These are phyloP conservation scores for Pavo muticus DNA, from an alignment of 2,113 vertebrate genomes.

Conservation along the genomic window DNA sequence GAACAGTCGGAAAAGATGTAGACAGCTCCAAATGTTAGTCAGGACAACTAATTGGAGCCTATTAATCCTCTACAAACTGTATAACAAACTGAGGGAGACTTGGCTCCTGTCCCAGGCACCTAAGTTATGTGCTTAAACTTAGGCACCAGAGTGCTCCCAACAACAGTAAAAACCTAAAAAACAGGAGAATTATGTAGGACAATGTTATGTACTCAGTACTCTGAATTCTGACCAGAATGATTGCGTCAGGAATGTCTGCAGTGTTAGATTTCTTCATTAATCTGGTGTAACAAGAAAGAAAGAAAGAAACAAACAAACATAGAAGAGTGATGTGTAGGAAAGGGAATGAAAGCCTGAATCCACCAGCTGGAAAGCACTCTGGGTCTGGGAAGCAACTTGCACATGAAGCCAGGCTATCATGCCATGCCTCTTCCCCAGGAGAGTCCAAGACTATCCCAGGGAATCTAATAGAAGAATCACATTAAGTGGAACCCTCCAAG, in stretches of 20 bases:
- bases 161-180: background rate
- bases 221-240: background rate
- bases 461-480: background rate
- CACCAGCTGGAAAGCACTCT: background rate
- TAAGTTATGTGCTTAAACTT: background rate
- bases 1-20: background rate
- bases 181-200: background rate
- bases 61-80: background rate
- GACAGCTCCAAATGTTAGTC: background rate
- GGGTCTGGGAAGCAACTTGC: background rate
- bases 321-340: background rate
- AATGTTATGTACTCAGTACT: background rate
- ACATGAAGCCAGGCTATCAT: background rate
- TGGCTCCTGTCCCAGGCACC: background rate
- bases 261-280: background rate
- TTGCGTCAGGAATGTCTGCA: background rate
- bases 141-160: background rate
- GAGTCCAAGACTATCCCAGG: background rate
- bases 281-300: background rate
- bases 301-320: background rate
- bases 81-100: background rate
- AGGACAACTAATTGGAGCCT: background rate
- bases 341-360: background rate
- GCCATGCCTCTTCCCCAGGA: background rate
- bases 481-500: background rate